Evolutionary conservation across 2,797 vertebrate species (phyloP), one percentile per base, ranked within the genome.

Genomic region (Microhierax caerulescens): DNA sequence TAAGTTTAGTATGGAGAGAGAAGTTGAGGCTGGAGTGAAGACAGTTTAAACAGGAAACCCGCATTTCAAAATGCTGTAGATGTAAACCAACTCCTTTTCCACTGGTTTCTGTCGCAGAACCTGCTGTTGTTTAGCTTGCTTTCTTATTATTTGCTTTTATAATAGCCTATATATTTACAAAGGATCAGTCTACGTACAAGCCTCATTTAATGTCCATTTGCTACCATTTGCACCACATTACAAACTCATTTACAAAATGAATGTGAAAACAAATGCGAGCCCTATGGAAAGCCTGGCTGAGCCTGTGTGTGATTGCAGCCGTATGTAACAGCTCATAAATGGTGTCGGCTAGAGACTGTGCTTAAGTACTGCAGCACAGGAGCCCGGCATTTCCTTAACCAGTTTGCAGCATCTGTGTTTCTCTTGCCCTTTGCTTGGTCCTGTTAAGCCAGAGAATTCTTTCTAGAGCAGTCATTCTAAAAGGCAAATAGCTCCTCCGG

Each of bases 211-310:
- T 73, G 92, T 87, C 95, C 94, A 97, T 97, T 96, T 94, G 79
- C 93, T 97, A 90, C 94, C 88, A 95, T 96, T 97, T 96, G 86
- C 95, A 95, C 94, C 93, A 91, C 96, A 97, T 97, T 97, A 97
- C 92, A 92, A 94, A 93, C 77, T 85, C 95, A 91, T 97, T 97
- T 96, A 75, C 92, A 67, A 94, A 96, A 86, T 11, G 94, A 85
- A 97, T 87, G 74, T 87, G 92, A 91, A 97, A 96, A 97, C 92
- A 93, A 97, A 94, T 80, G 93, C 82, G 88, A 93, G 84, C 93
- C 88, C 90, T 73, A 56, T 13, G 80, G 93, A 97, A 96, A 97
- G 93, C 67, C 77, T 96, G 4, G 1, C 90, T 87, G 96, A 95
- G 95, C 79, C 59, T 4, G 37, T 43, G 75, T 94, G 88, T 73